phyloP scores from a whole-genome alignment of 2,888 invertebrate species.

The Patella ulyssiponensis region DNA sequence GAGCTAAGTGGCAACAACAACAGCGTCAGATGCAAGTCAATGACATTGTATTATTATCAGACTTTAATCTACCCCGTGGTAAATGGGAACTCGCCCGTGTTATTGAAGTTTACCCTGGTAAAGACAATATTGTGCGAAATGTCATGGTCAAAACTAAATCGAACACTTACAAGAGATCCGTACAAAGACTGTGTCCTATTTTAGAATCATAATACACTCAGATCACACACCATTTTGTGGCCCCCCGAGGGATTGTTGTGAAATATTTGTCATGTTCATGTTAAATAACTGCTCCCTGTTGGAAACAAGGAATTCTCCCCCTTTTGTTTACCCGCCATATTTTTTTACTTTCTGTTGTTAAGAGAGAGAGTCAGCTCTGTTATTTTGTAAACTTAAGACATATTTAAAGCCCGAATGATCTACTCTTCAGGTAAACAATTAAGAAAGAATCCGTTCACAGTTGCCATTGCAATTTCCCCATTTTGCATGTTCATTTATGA shows the following conservation, averaged over 20 bases:
- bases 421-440: too few relatives aligned
- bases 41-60: conserved; percentile 22
- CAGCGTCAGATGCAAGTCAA: conserved; percentile 18
- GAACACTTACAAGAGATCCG: neutral
- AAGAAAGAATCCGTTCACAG: too few relatives aligned
- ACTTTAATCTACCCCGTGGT: neutral
- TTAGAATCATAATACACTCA: neutral
- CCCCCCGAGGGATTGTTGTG: neutral
- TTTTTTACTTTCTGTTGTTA: too few relatives aligned
- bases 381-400: too few relatives aligned
- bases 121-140: conserved; percentile 16
- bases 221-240: neutral
- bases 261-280: too few relatives aligned
- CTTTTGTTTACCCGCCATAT: too few relatives aligned
- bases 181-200: conserved; percentile 13
- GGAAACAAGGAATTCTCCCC: too few relatives aligned
- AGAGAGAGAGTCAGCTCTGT: too few relatives aligned
- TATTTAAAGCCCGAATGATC: too few relatives aligned
- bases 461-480: too few relatives aligned
- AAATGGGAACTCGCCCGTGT: conserved; percentile 17
- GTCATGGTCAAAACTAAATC: conserved; percentile 15
- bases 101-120: conserved; percentile 22
- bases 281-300: too few relatives aligned
- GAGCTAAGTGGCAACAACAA: conserved; percentile 21
- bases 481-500: too few relatives aligned